Evolutionary conservation across 2,113 vertebrate species (phyloP), one percentile per base, ranked within the genome.

Genomic region (Chlamydotis undulata): DNA sequence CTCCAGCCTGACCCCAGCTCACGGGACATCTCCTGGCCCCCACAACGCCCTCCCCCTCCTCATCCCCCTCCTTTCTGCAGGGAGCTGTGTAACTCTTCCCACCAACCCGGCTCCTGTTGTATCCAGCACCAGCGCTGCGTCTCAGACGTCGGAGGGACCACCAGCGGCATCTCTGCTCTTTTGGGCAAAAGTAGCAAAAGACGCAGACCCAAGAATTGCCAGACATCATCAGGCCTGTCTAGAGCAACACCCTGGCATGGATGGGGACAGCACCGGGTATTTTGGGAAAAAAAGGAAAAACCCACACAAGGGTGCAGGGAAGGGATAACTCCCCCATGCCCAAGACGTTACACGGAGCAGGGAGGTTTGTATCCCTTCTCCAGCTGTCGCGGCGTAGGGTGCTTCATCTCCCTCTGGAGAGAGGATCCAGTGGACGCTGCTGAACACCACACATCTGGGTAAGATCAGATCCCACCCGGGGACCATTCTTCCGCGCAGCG

Each of bases 351-450:
- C 28, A 5, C 7, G 14, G 49, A 21, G 26, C 1, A 60, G 43
- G 19, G 43, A 28, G 49, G 39, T 31, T 60, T 64, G 3, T 11
- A 29, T 10, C 39, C 49, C 39, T 39, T 24, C 33, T 49, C 35
- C 0, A 0, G 4, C 56, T 26, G 45, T 19, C 39, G 5, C 1
- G 5, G 21, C 9, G 1, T 21, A 10, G 3, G 12, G n/a, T 19
- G 64, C 12, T 61, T 50, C 45, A 41, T 31, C 12, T 52, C 15
- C 70, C 61, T 49, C 61, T 35, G 17, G 26, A 41, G 77, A 35
- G 53, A 79, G 15, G 56, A 68, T 28, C 79, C 56, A 12, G 55
- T 12, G 49, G 47, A n/a, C 15, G 0, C 56, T 47, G n/a, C 4
- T 37, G 49, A 80, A 63, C 43, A 59, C 1, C 31, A 19, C 49